Evolutionary conservation across 1,140 invertebrate genomes (phyloP).

Genomic region (Coelopa frigida): DNA sequence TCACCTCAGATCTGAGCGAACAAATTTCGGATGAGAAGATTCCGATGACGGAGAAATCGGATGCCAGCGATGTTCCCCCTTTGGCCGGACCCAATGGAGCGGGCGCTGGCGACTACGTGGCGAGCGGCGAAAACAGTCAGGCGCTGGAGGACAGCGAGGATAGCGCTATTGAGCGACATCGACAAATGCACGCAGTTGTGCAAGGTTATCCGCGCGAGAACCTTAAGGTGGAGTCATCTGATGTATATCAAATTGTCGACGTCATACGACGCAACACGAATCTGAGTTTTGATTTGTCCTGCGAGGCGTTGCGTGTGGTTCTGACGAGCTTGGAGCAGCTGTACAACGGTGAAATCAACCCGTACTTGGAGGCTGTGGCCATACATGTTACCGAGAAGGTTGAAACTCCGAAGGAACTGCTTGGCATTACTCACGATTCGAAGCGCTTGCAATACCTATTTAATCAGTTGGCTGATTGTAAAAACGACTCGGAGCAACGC

Average conservation of each 20-base stretch:
- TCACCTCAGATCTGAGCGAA: slow-evolving; percentile 5
- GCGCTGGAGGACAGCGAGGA: slow-evolving; percentile 40
- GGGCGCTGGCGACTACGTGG: slow-evolving; percentile 18
- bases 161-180: slow-evolving; percentile 26
- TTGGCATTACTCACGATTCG: slow-evolving; percentile 63
- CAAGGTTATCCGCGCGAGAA: slow-evolving; percentile 15
- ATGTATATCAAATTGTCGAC: slow-evolving; percentile 66
- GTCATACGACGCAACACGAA: slow-evolving; percentile 74
- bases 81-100: slow-evolving; percentile 21
- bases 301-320: slow-evolving; percentile 73
- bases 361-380: slow-evolving; percentile 48
- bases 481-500: slow-evolving; percentile 87
- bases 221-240: slow-evolving; percentile 38
- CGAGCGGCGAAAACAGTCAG: slow-evolving; percentile 35
- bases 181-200: slow-evolving; percentile 5
- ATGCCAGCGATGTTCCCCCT: slow-evolving; percentile 20
- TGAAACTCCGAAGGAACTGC: slow-evolving; percentile 37
- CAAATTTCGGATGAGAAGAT: slow-evolving; percentile 10
- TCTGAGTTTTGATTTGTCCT: slow-evolving; percentile 79
- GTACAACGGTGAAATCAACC: slow-evolving; percentile 51
- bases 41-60: slow-evolving; percentile 30
- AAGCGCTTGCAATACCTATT: slow-evolving; percentile 72
- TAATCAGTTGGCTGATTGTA: slow-evolving; percentile 72
- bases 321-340: slow-evolving; percentile 58
- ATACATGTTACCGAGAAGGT: slow-evolving; percentile 42